Conservation (phyloP, 1,140 invertebrate genomes). For the Pseudobourletiella spinata region DNA sequence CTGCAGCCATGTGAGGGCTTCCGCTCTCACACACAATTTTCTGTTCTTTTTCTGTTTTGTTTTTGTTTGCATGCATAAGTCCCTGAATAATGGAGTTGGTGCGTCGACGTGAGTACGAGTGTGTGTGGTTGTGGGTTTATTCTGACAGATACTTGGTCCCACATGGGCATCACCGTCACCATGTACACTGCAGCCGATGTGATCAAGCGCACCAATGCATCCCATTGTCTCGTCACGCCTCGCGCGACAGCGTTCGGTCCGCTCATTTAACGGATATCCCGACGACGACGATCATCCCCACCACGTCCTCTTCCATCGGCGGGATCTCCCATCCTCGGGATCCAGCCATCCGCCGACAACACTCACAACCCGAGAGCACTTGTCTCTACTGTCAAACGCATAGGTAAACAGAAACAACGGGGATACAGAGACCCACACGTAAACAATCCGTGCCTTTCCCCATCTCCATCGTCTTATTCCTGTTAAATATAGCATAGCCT, state of each 20-base stretch:
- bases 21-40: no score
- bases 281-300: neutral
- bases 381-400: conserved; percentile 38
- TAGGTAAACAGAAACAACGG: conserved; percentile 18
- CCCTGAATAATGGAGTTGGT: no score
- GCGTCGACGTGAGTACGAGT: no score
- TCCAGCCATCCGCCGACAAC: conserved; percentile 59
- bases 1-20: no score
- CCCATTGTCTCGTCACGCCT: conserved; percentile 37
- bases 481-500: no score
- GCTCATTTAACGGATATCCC: conserved; percentile 15
- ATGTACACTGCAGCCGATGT: conserved; percentile 24
- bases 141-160: conserved; percentile 27
- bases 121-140: no score
- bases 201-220: conserved; percentile 35
- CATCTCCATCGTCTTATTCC: neutral
- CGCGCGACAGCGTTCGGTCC: conserved; percentile 36
- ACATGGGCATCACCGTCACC: conserved; percentile 13
- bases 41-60: no score
- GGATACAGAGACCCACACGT: no score
- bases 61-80: no score
- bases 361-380: conserved; percentile 77
- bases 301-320: neutral
- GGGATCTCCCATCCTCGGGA: conserved; percentile 43
- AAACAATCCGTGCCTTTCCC: neutral